phyloP scores from a whole-genome alignment of 2,888 invertebrate species.

The Mongoloraphidia duomilia region DNA sequence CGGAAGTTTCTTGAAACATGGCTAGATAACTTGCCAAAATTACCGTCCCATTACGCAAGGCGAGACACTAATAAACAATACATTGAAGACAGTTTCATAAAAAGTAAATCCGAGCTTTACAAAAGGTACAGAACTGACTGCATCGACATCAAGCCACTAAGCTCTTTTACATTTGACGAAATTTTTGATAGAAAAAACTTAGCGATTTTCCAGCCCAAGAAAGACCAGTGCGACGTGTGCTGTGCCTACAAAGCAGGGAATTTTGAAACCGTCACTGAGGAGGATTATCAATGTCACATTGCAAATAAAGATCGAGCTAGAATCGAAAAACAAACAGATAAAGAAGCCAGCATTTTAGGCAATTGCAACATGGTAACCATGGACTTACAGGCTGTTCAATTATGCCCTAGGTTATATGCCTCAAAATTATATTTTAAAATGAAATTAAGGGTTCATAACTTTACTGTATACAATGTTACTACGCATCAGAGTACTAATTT shows the following conservation, averaged over 20 bases:
- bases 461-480: slow-evolving; percentile 4
- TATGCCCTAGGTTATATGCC: background rate
- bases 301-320: slow-evolving; percentile 2
- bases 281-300: background rate
- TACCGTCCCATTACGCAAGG: no score
- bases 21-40: no score
- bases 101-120: no score
- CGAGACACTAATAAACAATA: no score
- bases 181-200: slow-evolving; percentile 1
- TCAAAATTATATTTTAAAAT: slow-evolving; percentile 1
- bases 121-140: no score
- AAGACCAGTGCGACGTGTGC: slow-evolving; percentile 3
- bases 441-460: slow-evolving; percentile 5
- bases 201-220: slow-evolving; percentile 3
- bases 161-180: no score
- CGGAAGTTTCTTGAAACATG: no score
- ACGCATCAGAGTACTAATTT: slow-evolving; percentile 1
- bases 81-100: no score
- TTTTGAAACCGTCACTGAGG: no score
- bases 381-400: slow-evolving; percentile 6
- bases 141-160: no score
- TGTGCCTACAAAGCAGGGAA: background rate
- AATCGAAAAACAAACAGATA: slow-evolving; percentile 4
- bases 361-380: slow-evolving; percentile 1
- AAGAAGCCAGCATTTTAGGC: background rate